Evolutionary conservation across 2,888 invertebrate genomes (phyloP).

Genomic region (Calliphora vomitoria): DNA sequence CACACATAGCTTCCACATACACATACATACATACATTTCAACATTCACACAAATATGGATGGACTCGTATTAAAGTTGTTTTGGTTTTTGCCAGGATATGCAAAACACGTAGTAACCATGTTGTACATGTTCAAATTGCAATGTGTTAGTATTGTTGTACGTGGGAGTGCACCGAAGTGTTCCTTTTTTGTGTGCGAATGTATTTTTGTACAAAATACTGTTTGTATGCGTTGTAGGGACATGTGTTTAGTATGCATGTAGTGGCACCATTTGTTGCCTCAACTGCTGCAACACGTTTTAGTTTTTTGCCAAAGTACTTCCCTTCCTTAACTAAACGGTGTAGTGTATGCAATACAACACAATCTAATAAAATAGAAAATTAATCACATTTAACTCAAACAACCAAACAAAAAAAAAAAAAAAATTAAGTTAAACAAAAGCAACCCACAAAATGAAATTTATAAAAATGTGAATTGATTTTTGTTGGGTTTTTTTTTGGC

Average conservation of each 20-base stretch:
- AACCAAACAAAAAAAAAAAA: constrained; percentile 18
- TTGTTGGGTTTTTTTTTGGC: not conserved
- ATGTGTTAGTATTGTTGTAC: constrained; percentile 4
- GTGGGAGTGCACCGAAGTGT: not conserved
- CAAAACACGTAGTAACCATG: constrained; percentile 70
- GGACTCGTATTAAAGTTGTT: constrained; percentile 13
- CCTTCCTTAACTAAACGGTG: not conserved
- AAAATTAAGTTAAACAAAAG: not conserved
- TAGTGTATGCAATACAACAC: not conserved
- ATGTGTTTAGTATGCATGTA: constrained; percentile 37
- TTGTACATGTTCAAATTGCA: constrained; percentile 62
- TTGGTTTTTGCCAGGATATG: constrained; percentile 54
- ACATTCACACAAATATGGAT: not conserved
- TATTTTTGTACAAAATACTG: not conserved
- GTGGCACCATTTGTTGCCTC: constrained; percentile 43
- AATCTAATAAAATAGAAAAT: constrained; percentile 64
- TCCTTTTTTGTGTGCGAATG: not conserved
- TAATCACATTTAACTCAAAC: constrained; percentile 57
- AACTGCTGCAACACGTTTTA: constrained; percentile 42
- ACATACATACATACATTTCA: not conserved
- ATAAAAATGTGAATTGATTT: constrained; percentile 24
- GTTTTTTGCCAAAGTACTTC: not conserved
- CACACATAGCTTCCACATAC: not conserved
- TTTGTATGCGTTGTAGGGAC: constrained; percentile 20
- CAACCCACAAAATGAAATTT: not conserved